phyloP scores from a whole-genome alignment of 2,113 vertebrate species.

The Peromyscus polionotus region DNA sequence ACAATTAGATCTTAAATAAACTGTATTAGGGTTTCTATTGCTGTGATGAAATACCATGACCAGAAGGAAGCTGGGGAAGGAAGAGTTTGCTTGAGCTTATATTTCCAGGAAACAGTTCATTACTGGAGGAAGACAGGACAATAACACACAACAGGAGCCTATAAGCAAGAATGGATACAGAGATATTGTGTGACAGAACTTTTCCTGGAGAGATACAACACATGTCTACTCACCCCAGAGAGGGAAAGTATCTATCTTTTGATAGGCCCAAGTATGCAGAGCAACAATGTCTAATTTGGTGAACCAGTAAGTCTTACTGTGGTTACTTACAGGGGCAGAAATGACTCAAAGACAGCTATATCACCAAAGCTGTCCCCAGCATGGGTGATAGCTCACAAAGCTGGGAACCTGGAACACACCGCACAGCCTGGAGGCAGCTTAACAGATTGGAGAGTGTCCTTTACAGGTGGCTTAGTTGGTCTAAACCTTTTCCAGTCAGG shows the following conservation, averaged over 20 bases:
- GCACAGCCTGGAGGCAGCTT: neutral
- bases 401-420: neutral
- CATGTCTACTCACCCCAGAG: neutral
- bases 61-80: neutral
- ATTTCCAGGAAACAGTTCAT: neutral
- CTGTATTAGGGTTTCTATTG: neutral
- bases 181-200: neutral
- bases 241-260: neutral
- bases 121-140: neutral
- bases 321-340: neutral
- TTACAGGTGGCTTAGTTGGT: neutral
- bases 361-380: neutral
- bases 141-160: neutral
- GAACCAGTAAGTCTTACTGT: neutral
- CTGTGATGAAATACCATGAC: neutral
- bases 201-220: neutral
- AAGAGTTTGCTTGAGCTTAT: neutral
- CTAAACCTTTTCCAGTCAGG: neutral
- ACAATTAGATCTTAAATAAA: neutral
- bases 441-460: neutral
- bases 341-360: neutral
- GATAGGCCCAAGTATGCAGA: too few species aligned
- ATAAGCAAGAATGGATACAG: neutral
- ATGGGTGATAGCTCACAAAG: neutral
- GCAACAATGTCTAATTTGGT: neutral